Base-by-base conservation (phyloP, 1,140 invertebrate species). In the Gonatopus flavifemur region DNA sequence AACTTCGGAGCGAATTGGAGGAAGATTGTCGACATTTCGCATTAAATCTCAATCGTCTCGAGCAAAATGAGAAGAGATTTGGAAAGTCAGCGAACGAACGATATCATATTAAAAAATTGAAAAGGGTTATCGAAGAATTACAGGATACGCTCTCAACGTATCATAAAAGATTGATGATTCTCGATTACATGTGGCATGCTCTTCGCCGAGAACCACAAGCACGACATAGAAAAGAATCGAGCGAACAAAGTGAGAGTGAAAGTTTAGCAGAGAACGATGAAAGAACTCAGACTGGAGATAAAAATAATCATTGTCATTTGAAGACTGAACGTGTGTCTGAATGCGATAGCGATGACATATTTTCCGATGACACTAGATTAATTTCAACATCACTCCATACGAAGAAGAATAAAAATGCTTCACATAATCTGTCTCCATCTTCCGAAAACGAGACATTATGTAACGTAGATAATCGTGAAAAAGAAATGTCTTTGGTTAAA, bases 261-360 rank as follows among this genome's bases (percentile, higher is more conserved):
- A 10, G 12, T 22, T 8, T 10, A 20, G 33, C 18, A 16, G 19
- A 24, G 2, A 32, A 6, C 5, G 6, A 41, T 6, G n/a, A 48
- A 13, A 28, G 44, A n/a, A 10, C n/a, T n/a, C n/a, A n/a, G n/a
- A n/a, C 4, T 13, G 2, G 15, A n/a, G 20, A 16, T 7, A 36
- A 37, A 2, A n/a, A 20, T 3, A 40, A 36, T 10, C 28, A 24
- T 13, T 21, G 0, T 42, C 24, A 9, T 22, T 32, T 0, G 30
- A 24, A 24, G 24, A 28, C n/a, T n/a, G 12, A 55, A 42, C 1
- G 10, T 49, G 51, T 66, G 2, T 72, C 69, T 0, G 67, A 67
- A 7, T 69, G 62, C 36, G 67, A 70, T 32, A 66, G 45, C 16
- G 55, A 60, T 0, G 36, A 67, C 47, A 64, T 71, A 43, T 70